Base-by-base conservation (phyloP, 2,113 vertebrate species). In the Baryphthengus martii region DNA sequence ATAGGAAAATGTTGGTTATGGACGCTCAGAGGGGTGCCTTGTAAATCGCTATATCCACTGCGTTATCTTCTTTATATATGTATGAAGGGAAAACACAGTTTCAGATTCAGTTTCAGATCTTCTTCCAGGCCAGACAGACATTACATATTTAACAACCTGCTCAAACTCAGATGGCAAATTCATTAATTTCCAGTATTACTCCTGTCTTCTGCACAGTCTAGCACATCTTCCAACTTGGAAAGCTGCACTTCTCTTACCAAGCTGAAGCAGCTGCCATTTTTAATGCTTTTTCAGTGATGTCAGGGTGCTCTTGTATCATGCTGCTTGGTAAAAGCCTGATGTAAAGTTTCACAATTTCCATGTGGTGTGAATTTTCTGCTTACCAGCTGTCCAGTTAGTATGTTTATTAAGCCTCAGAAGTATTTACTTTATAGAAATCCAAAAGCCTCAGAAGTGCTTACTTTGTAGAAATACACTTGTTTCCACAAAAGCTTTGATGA, bases 81-180 rank as follows among this genome's bases (percentile, higher is more conserved):
- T 2, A 0, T 74, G 63, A 86, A 88, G 21, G 44, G 44, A 88
- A 77, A 93, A 88, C 52, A 92, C 37, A 52, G 7, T 74, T 91
- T 95, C 71, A 88, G 50, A 40, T 81, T 85, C 31, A 31, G 29
- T 86, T 95, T 88, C 53, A 88, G 77, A 71, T 86, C 76, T 91
- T 25, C 88, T 95, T 91, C 37, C 82, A 94, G 81, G 39, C 35
- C 79, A 95, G 87, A n/a, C 81, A 94, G 94, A 88, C 75, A 61
- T 94, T 87, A 94, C 55, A 89, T 91, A 77, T 88, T 94, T 80
- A 88, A 68, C 75, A 90, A 31, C 35, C 73, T 84, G 55, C 76
- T 71, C 33, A 80, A 94, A 90, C 55, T 95, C 82, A 81, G 45
- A 93, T 61, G 72, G 68, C 39, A 90, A 81, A 94, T 88, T 52